Conservation (phyloP, 2,888 invertebrate genomes). For the Barypeithes pellucidus region DNA sequence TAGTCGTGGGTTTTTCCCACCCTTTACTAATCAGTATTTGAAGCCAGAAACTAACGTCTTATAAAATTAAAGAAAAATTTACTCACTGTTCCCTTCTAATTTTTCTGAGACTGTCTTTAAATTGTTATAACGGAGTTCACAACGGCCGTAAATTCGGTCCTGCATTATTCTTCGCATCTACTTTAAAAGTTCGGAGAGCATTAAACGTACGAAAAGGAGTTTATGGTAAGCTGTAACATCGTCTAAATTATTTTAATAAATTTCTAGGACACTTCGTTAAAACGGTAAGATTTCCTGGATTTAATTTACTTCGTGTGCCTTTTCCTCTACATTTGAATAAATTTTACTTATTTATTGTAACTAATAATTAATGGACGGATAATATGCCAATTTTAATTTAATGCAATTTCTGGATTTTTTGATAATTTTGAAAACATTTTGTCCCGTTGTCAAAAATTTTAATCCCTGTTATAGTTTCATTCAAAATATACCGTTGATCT, state of each 20-base stretch:
- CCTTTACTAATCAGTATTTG: too few species aligned
- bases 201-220: constrained; percentile 12
- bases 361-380: too few species aligned
- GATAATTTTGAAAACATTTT: too few species aligned
- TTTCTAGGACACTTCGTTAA: constrained; percentile 4
- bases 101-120: not conserved
- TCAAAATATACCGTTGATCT: too few species aligned
- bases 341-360: not conserved
- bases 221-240: constrained; percentile 12
- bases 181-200: not conserved
- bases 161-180: not conserved
- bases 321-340: not conserved
- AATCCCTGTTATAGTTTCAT: too few species aligned
- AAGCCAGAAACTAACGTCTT: too few species aligned
- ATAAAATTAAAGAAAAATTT: not conserved
- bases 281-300: constrained; percentile 4
- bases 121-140: constrained; percentile 1
- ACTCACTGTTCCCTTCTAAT: not conserved
- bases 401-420: too few species aligned
- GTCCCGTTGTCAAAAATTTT: too few species aligned
- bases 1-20: too few species aligned
- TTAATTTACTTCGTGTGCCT: not conserved
- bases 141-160: constrained; percentile 1
- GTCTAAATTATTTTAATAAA: constrained; percentile 18
- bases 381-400: too few species aligned